phyloP scores from a whole-genome alignment of 2,797 vertebrate genomes.

The Coreius guichenoti region DNA sequence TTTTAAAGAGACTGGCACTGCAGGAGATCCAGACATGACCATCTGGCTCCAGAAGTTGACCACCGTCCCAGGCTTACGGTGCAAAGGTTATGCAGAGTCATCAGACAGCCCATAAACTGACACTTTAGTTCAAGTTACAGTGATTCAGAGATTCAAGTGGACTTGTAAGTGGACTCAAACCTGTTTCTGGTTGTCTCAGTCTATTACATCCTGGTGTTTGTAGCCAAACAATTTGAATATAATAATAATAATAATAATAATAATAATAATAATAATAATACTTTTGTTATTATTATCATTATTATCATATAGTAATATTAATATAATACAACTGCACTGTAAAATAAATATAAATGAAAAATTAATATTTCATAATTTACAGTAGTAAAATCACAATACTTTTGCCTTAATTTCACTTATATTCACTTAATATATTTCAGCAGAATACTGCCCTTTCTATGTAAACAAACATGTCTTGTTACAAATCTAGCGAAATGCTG shows the following conservation, averaged over 20 bases:
- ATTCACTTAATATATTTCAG: not conserved
- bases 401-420: constrained; percentile 41
- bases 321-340: no score
- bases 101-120: constrained; percentile 49
- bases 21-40: constrained; percentile 24
- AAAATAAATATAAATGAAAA: no score
- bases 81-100: constrained; percentile 4
- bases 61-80: constrained; percentile 6
- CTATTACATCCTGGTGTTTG: not conserved
- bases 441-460: not conserved
- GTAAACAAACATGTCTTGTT: not conserved
- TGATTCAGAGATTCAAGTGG: constrained; percentile 33
- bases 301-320: no score
- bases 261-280: no score
- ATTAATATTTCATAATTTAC: no score
- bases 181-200: not conserved
- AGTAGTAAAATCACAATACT: constrained; percentile 52
- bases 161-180: not conserved
- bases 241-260: no score
- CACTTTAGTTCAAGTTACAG: constrained; percentile 39
- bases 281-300: no score
- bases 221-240: not conserved
- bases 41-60: constrained; percentile 35
- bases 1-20: constrained; percentile 24
- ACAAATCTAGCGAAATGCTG: not conserved